These are phyloP conservation scores for Drosophila suzukii DNA, from an alignment of 1,140 invertebrate species.

Conservation along the genomic window DNA sequence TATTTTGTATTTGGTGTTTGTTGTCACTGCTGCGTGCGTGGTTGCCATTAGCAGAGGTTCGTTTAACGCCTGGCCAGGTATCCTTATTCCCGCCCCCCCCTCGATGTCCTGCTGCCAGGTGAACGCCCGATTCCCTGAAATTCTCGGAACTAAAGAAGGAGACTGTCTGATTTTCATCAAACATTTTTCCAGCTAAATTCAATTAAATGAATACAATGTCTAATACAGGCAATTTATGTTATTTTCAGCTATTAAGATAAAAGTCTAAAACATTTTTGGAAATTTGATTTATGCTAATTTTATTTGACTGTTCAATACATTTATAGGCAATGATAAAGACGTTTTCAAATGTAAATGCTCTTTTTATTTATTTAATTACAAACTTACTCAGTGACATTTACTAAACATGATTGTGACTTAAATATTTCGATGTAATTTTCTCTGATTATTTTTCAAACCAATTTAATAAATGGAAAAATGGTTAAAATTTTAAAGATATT, in stretches of 20 bases:
- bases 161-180: conserved; percentile 6
- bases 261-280: background rate
- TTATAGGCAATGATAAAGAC: background rate
- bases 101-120: conserved; percentile 15
- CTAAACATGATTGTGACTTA: too few species aligned
- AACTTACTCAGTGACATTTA: too few species aligned
- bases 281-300: background rate
- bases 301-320: background rate
- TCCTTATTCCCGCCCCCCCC: background rate
- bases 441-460: too few species aligned
- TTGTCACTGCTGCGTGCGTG: conserved; percentile 58
- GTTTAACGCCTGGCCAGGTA: conserved; percentile 62
- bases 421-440: too few species aligned
- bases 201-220: conserved; percentile 1
- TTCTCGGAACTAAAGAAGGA: background rate
- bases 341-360: too few species aligned
- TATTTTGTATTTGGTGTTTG: conserved; percentile 20
- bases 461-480: too few species aligned
- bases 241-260: background rate
- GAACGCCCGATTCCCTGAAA: conserved; percentile 15
- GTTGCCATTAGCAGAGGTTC: conserved; percentile 64
- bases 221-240: background rate
- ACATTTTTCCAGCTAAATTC: conserved; percentile 9
- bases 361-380: too few species aligned
- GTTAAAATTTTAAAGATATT: too few species aligned